Evolutionary conservation across 2,113 vertebrate genomes (phyloP), one percentile per base, ranked within the genome.

Genomic region (Corydoras sp.): DNA sequence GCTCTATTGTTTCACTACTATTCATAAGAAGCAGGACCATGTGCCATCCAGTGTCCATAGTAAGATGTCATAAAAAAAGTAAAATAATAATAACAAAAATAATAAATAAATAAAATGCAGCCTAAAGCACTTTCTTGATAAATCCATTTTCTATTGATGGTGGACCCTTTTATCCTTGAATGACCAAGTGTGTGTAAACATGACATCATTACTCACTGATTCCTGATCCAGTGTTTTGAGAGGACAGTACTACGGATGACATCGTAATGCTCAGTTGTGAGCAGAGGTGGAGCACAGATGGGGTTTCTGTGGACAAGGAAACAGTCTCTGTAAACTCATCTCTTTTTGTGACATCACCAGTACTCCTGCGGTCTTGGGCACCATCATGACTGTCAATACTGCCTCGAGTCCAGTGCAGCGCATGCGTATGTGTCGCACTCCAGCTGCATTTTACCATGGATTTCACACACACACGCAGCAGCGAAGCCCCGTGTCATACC

Each of bases 401-500:
- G 81, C 83, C 80, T 64, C 84, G 77, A 18, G 85, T 80, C 74
- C 83, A 81, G 80, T 87, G 84, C 78, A 85, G 78, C 80, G 82
- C 76, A 62, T 77, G 79, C 79, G 85, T 74, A 77, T 88, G 87
- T 79, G 85, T 85, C 80, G 89, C 81, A 80, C 85, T 87, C 82
- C 88, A 90, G 84, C 86, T 85, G 75, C 83, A 85, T 80, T 84
- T 85, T 65, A 90, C 86, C n/a, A 87, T 87, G 43, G 88, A 87
- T 77, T 77, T 88, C 80, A 90, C 83, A 14, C 87, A 83, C 79
- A 91, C 84, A 3, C 75, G 86, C 74, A 90, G 87, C 72, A 87
- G 82, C 50, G 88, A 87, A 77, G 77, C 86, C 88, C 88, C 86
- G 89, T 90, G 90, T 96, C 93, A 95, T 94, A 96, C 94, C 86